Percentiles rank a stretch among this genome's conserved stretches.
Conservation (phyloP, 2,113 vertebrate genomes). For the Grus americana region DNA sequence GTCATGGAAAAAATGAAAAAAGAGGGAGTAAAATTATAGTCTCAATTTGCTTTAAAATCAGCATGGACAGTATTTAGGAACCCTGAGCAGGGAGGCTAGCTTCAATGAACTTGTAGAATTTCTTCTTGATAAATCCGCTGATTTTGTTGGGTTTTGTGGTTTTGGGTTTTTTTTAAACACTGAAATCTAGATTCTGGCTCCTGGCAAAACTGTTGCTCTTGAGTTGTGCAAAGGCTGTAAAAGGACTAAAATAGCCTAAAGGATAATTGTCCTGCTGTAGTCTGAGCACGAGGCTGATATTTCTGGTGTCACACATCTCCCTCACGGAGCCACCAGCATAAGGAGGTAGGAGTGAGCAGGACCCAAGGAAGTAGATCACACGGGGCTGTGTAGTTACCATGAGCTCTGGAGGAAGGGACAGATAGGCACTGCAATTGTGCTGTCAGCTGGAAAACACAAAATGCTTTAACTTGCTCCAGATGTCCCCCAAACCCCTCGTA, state of each 20-base stretch:
- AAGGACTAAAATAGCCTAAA: constrained; percentile 2
- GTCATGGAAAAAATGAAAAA: background rate
- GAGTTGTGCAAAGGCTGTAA: background rate
- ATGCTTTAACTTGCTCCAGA: background rate
- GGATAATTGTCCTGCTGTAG: background rate
- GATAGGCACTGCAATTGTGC: background rate
- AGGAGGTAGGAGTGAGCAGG: background rate
- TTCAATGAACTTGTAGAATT: background rate
- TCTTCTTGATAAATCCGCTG: background rate
- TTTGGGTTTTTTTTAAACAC: background rate
- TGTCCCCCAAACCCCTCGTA: background rate
- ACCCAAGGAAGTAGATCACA: background rate
- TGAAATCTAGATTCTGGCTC: background rate
- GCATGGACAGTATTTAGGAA: background rate
- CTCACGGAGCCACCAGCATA: background rate
- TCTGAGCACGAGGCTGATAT: background rate
- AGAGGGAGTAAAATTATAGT: background rate
- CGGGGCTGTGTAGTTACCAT: rapidly evolving
- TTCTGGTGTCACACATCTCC: background rate
- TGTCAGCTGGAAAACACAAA: background rate
- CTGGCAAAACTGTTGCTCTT: background rate
- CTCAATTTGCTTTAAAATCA: background rate
- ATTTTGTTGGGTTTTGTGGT: background rate
- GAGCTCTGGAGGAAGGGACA: background rate
- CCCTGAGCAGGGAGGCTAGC: background rate